Evolutionary conservation across 2,888 invertebrate species (phyloP), one percentile per base, ranked within the genome.

Genomic region (Ormyrus nitidulus): DNA sequence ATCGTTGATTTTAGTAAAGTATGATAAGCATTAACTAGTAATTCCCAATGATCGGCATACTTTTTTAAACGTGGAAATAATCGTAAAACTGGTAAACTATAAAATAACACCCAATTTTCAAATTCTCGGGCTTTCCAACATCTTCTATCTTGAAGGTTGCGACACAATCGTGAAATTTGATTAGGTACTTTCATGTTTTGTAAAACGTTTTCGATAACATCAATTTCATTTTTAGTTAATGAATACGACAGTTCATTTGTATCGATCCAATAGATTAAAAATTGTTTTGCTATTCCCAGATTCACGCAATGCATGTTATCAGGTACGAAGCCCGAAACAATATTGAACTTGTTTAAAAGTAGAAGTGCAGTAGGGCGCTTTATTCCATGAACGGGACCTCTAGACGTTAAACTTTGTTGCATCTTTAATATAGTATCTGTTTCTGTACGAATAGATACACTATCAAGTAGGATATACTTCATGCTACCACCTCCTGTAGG

Each of bases 11-110:
- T 8, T 46, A n/a, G 44, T 49, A 68, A 48, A 58, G 53, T 59
- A 9, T 68, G 48, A 53, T 48, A 68, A 1, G 75, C 75, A 13
- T 75, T 53, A 4, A 68, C 68, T 6, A 68, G 53, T 2, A 66
- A 46, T 51, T 48, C 46, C 68, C 66, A 75, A 9, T 75, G 75
- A 1, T 75, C 34, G 9, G 11, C 58, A 61, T 68, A 95, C 92
- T 1, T 7, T 49, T 54, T 5, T 34, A 75, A 56, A 53, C 61
- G 19, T 6, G 46, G 64, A 48, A 74, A 64, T 46, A n/a, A n/a
- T 34, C 4, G 6, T 11, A 75, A 44, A 59, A 75, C 46, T 13
- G 64, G 62, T 19, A 66, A 0, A 49, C 77, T 77, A 19, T 70
- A 76, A 53, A 46, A 76, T 19, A 76, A 11, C 6, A 76, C 11